Evolutionary conservation across 2,797 vertebrate genomes (phyloP).

Genomic region (Heteromormyrus szaboi): DNA sequence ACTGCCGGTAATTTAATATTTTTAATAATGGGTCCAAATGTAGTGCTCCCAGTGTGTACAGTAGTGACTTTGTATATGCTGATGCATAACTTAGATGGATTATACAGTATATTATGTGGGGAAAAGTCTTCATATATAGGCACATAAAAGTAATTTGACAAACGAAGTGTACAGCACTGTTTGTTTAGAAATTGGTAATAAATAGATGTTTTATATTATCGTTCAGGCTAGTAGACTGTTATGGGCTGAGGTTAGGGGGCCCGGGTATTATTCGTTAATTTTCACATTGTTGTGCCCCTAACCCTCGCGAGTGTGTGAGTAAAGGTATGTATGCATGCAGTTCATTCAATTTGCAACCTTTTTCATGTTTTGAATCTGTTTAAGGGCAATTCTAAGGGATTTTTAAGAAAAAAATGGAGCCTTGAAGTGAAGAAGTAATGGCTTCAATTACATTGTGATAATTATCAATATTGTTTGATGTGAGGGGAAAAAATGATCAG

Average conservation of each 20-base stretch:
- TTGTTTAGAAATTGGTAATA: not conserved
- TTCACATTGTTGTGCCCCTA: not conserved
- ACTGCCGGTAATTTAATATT: not conserved
- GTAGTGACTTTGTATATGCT: not conserved
- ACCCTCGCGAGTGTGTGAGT: not conserved
- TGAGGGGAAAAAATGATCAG: not conserved
- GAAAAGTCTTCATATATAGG: not conserved
- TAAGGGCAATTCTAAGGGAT: not conserved
- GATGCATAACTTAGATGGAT: not conserved
- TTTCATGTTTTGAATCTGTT: not conserved
- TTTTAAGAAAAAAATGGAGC: not conserved
- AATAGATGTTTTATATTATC: not conserved
- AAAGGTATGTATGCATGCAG: not conserved
- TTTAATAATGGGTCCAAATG: not conserved
- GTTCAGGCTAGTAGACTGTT: not conserved
- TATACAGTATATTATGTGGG: not conserved
- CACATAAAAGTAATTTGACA: not conserved
- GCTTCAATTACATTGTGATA: not conserved
- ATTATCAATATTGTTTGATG: not conserved
- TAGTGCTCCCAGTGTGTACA: not conserved
- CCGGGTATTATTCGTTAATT: not conserved
- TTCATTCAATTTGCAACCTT: not conserved
- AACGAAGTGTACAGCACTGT: not conserved
- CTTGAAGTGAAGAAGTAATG: not conserved
- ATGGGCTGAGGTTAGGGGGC: not conserved